These are phyloP conservation scores for Sebastes reedi DNA, from an alignment of 2,797 vertebrate species.

Conservation along the genomic window DNA sequence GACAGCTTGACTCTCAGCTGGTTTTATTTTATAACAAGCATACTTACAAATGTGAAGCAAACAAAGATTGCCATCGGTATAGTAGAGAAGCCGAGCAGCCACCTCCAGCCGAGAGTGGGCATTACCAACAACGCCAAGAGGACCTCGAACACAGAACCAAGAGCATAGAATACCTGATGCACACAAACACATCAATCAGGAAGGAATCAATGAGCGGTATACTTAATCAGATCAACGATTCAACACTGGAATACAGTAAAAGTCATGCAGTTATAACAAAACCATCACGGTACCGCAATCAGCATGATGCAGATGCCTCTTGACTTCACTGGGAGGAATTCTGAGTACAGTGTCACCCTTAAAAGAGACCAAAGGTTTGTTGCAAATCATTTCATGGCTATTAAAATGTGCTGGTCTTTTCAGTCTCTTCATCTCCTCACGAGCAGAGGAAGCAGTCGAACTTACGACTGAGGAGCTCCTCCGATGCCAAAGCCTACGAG, in stretches of 20 bases:
- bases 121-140: slow-evolving; percentile 89
- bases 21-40: not conserved
- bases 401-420: not conserved
- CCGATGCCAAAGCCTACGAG: slow-evolving; percentile 91
- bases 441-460: slow-evolving; percentile 14
- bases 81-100: slow-evolving; percentile 89
- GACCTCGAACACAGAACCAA: slow-evolving; percentile 90
- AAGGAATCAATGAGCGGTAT: not conserved
- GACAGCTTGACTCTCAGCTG: not conserved
- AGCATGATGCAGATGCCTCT: slow-evolving; percentile 89
- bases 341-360: slow-evolving; percentile 92
- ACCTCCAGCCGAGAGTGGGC: slow-evolving; percentile 93
- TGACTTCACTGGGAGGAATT: slow-evolving; percentile 91
- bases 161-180: slow-evolving; percentile 89
- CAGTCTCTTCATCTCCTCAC: not conserved
- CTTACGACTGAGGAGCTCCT: slow-evolving; percentile 91
- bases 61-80: slow-evolving; percentile 86
- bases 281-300: slow-evolving; percentile 81
- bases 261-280: not conserved
- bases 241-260: not conserved
- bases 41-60: slow-evolving; percentile 87
- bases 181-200: not conserved
- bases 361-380: not conserved
- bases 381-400: not conserved
- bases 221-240: not conserved